Conservation (phyloP, 2,797 vertebrate species). For the Peromyscus attwateri region DNA sequence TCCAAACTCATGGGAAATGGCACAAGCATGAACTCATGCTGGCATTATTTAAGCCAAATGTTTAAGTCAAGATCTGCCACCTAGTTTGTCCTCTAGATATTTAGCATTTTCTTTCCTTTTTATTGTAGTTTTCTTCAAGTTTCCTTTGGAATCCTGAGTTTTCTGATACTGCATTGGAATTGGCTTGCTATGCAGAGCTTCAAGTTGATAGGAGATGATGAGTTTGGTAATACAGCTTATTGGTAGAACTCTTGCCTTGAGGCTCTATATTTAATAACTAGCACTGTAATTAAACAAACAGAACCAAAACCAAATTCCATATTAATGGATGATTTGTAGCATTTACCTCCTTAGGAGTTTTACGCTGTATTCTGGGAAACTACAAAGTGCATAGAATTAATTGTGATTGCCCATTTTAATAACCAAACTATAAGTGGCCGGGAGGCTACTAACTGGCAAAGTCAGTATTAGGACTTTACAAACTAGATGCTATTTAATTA, state of each 20-base stretch:
- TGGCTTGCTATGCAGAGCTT: neutral
- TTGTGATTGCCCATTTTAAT: conserved; percentile 42
- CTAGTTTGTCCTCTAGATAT: neutral
- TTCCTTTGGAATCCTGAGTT: neutral
- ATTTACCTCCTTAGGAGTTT: neutral
- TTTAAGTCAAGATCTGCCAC: neutral
- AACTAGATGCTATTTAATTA: neutral
- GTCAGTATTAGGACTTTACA: conserved; percentile 47
- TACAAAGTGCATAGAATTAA: conserved; percentile 46
- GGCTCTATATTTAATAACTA: neutral
- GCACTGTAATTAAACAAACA: neutral
- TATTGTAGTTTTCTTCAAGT: neutral
- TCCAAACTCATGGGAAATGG: neutral
- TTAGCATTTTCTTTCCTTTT: neutral
- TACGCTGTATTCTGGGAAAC: conserved; percentile 11
- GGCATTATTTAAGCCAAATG: neutral
- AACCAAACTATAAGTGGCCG: conserved; percentile 65
- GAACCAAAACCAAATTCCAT: neutral
- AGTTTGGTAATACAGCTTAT: no score
- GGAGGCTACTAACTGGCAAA: conserved; percentile 64
- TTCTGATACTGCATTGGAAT: neutral
- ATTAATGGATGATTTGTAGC: neutral
- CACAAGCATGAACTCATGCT: neutral
- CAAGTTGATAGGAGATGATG: neutral
- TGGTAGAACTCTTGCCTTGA: neutral